Percentiles rank a stretch among this genome's conserved stretches.
phyloP scores from a whole-genome alignment of 2,888 invertebrate genomes.

The Latrodectus elegans region DNA sequence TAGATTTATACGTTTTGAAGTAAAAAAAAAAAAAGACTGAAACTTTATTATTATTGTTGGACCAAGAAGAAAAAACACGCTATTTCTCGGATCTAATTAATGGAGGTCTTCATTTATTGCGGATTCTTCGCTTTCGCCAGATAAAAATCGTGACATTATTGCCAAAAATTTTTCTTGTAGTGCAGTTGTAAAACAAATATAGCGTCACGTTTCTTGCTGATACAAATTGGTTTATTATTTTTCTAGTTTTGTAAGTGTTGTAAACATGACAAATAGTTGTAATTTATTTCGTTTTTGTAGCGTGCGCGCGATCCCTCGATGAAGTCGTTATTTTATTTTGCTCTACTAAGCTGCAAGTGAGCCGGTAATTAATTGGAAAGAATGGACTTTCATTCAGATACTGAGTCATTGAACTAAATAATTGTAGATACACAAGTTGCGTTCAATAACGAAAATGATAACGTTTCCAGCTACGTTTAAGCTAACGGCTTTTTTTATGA shows the following conservation, averaged over 20 bases:
- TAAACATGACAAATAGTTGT: constrained; percentile 23
- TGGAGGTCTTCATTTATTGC: constrained; percentile 15
- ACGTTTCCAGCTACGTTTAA: too few species aligned
- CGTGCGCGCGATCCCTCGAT: too few species aligned
- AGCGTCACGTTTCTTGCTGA: constrained; percentile 26
- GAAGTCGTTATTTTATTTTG: too few species aligned
- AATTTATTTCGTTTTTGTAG: neutral
- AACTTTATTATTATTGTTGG: neutral
- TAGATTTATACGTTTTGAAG: neutral
- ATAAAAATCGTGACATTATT: constrained; percentile 28
- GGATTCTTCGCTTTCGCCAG: constrained; percentile 21
- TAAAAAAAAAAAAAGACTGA: constrained; percentile 1
- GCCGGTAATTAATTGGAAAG: too few species aligned
- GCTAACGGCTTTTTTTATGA: too few species aligned
- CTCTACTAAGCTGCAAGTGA: too few species aligned
- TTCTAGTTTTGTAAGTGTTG: neutral
- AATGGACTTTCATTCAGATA: too few species aligned
- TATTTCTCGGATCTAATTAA: neutral
- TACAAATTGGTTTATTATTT: constrained; percentile 31
- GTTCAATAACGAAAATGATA: too few species aligned
- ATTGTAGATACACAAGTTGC: neutral
- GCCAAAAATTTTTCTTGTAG: constrained; percentile 12
- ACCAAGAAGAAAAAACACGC: constrained; percentile 2
- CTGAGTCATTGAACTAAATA: neutral
- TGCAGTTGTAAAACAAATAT: constrained; percentile 43